These are phyloP conservation scores for Turdus rufiventris DNA, from an alignment of 2,113 vertebrate species.

Conservation along the genomic window DNA sequence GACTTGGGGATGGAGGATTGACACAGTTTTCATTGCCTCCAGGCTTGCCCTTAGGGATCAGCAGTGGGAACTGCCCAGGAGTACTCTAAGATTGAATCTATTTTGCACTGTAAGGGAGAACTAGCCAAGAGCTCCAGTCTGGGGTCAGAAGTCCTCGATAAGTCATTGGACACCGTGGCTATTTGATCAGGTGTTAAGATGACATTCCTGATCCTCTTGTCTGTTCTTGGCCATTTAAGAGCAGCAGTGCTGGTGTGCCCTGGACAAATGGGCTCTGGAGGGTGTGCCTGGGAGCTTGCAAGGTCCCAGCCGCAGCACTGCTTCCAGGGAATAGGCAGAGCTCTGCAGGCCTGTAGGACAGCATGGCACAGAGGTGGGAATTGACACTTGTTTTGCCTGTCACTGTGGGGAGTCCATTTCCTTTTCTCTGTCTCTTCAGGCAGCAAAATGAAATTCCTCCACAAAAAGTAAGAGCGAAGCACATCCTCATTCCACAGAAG, in stretches of 20 bases:
- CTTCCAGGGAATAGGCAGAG: background rate
- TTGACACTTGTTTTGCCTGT: background rate
- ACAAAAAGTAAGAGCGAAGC: constrained; percentile 71
- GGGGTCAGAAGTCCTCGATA: background rate
- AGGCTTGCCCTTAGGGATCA: background rate
- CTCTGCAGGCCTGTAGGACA: background rate
- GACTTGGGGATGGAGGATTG: background rate
- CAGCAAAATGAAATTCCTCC: constrained; percentile 81
- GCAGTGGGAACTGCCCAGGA: background rate
- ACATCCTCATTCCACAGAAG: background rate
- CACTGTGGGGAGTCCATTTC: background rate
- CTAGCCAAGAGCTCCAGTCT: background rate
- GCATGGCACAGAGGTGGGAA: background rate
- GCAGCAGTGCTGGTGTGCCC: background rate
- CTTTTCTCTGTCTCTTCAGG: constrained; percentile 58
- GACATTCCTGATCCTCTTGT: background rate
- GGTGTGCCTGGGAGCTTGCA: background rate
- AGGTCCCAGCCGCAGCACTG: background rate
- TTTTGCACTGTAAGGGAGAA: background rate
- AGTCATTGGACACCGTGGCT: background rate
- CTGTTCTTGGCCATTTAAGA: background rate
- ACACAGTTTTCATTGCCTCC: background rate
- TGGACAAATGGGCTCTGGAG: background rate
- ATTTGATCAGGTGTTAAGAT: background rate
- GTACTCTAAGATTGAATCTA: background rate